phyloP scores from a whole-genome alignment of 2,888 invertebrate genomes.

The Biston stratarius region DNA sequence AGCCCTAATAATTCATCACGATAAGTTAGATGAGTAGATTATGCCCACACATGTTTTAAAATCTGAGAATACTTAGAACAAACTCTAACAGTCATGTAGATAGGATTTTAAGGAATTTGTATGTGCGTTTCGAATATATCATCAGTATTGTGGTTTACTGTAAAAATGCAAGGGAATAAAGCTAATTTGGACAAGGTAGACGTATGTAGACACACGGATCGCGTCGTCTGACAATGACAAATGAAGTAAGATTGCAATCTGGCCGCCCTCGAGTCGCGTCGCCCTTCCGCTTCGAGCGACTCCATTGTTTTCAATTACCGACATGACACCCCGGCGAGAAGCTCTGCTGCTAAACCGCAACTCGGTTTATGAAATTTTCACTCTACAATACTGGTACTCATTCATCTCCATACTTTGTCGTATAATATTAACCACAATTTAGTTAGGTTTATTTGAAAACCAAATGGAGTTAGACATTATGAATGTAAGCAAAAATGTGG shows the following conservation, averaged over 20 bases:
- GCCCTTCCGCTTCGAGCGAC: conserved; percentile 76
- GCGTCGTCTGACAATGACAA: conserved; percentile 90
- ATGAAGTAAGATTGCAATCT: conserved; percentile 92
- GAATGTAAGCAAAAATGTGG: too few relatives aligned
- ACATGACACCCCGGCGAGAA: conserved; percentile 80
- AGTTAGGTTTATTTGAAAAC: background rate
- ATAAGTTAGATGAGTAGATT: conserved; percentile 2
- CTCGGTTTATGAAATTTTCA: conserved; percentile 75
- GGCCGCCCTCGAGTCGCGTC: conserved; percentile 81
- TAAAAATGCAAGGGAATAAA: conserved; percentile 46
- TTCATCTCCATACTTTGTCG: conserved; percentile 2
- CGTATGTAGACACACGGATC: conserved; percentile 71
- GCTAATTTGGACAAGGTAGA: conserved; percentile 79
- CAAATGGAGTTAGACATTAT: background rate
- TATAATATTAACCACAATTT: background rate
- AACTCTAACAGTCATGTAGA: background rate
- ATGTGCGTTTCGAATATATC: background rate
- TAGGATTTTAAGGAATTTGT: background rate
- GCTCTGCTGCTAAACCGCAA: conserved; percentile 75
- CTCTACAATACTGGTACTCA: conserved; percentile 53
- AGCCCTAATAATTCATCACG: conserved; percentile 9
- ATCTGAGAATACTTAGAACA: background rate
- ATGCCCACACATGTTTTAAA: conserved; percentile 2
- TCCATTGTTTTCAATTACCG: conserved; percentile 86
- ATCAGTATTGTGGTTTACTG: background rate